Evolutionary conservation across 2,888 invertebrate species (phyloP).

Genomic region (Perizoma flavofasciatum): DNA sequence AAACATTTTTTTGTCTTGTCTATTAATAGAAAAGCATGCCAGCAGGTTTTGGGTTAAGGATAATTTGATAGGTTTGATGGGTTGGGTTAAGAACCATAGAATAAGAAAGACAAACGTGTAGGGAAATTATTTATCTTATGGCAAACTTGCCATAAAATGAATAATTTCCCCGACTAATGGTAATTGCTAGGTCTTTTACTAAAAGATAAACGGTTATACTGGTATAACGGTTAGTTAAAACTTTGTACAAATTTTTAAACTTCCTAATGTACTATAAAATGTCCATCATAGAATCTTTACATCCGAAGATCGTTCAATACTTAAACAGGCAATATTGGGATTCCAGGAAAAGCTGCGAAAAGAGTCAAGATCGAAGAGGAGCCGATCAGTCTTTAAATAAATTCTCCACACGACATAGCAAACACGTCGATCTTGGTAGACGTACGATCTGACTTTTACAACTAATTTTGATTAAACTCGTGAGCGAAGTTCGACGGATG

Average conservation of each 20-base stretch:
- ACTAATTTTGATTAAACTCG: constrained; percentile 60
- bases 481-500: constrained; percentile 45
- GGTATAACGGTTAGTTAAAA: constrained; percentile 21
- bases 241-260: constrained; percentile 20
- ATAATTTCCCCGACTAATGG: too few relatives aligned
- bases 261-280: constrained; percentile 22
- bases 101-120: too few relatives aligned
- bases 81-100: too few relatives aligned
- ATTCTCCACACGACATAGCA: constrained; percentile 39
- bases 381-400: constrained; percentile 31
- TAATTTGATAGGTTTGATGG: not conserved
- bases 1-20: constrained; percentile 52
- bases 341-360: constrained; percentile 29
- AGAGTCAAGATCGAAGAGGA: constrained; percentile 31
- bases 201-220: not conserved
- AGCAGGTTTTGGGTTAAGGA: not conserved
- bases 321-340: constrained; percentile 27
- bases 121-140: too few relatives aligned
- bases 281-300: constrained; percentile 29
- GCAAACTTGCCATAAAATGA: too few relatives aligned
- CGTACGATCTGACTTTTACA: constrained; percentile 41
- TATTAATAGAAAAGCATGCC: constrained; percentile 17
- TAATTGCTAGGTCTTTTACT: too few relatives aligned
- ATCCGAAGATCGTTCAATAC: constrained; percentile 20
- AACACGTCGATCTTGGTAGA: constrained; percentile 45